Percentiles rank a stretch among this genome's conserved stretches.
Conservation (phyloP, 2,113 vertebrate genomes). For the Lepidothrix coronata region DNA sequence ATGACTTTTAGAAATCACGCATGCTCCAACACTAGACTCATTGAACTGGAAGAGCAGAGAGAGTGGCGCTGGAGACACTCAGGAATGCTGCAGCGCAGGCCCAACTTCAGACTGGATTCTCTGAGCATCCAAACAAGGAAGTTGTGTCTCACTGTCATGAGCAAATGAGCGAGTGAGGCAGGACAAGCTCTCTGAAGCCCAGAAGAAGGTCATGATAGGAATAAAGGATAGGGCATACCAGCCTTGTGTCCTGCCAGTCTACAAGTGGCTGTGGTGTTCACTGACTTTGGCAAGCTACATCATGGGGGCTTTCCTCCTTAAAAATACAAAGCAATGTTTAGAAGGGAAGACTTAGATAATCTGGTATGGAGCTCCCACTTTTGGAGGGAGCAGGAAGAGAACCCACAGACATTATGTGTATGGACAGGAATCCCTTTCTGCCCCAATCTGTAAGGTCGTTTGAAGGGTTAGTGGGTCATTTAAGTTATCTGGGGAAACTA, state of each 20-base stretch:
- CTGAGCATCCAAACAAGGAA: neutral
- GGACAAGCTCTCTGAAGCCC: neutral
- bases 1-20: neutral
- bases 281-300: neutral
- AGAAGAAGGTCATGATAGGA: accelerated
- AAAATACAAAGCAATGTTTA: neutral
- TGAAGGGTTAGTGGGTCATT: neutral
- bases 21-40: neutral
- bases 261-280: neutral
- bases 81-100: neutral
- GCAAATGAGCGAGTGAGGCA: neutral
- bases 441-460: neutral
- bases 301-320: neutral
- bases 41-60: neutral
- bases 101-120: neutral
- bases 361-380: neutral
- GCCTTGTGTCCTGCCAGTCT: neutral
- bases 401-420: neutral
- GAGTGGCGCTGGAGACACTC: neutral
- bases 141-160: neutral
- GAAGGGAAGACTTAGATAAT: neutral
- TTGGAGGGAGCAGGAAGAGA: neutral
- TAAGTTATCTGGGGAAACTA: neutral
- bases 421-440: neutral
- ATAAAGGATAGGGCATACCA: neutral